phyloP scores from a whole-genome alignment of 2,113 vertebrate species.

The Hydrolagus affinis region DNA sequence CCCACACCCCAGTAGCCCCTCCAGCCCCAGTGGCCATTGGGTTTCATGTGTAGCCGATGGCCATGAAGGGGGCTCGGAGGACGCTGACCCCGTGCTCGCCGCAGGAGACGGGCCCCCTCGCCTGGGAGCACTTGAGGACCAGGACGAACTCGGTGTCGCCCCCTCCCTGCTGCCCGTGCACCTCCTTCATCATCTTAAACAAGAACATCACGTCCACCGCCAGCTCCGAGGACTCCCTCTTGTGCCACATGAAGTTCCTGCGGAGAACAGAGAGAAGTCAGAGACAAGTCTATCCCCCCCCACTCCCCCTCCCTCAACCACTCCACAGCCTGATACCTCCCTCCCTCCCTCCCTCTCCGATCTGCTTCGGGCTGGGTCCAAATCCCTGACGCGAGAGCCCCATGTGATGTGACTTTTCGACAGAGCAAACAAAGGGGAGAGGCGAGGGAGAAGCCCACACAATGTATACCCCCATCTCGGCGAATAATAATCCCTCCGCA shows the following conservation, averaged over 20 bases:
- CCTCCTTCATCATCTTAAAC: constrained; percentile 25
- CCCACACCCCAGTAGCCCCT: too few species aligned
- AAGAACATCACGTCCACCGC: constrained; percentile 7
- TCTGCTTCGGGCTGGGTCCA: too few species aligned
- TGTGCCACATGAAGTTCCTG: constrained; percentile 7
- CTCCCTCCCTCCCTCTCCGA: not conserved
- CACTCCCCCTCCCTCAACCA: not conserved
- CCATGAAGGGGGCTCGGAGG: constrained; percentile 11
- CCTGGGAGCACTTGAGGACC: not conserved
- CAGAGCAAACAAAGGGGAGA: too few species aligned
- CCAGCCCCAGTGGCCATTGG: too few species aligned
- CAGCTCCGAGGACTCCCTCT: not conserved
- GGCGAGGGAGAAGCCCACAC: too few species aligned
- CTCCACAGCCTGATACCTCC: not conserved
- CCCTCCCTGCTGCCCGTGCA: not conserved
- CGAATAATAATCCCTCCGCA: too few species aligned
- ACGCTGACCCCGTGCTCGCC: not conserved
- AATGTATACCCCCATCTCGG: too few species aligned
- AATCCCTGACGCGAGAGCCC: too few species aligned
- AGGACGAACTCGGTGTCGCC: not conserved
- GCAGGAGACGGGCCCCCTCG: not conserved
- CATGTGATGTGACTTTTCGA: too few species aligned
- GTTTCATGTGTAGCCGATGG: constrained; percentile 3
- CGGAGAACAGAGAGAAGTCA: not conserved
- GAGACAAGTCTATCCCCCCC: not conserved